Evolutionary conservation across 2,888 invertebrate genomes (phyloP).

Genomic region (Nyleta sp.): DNA sequence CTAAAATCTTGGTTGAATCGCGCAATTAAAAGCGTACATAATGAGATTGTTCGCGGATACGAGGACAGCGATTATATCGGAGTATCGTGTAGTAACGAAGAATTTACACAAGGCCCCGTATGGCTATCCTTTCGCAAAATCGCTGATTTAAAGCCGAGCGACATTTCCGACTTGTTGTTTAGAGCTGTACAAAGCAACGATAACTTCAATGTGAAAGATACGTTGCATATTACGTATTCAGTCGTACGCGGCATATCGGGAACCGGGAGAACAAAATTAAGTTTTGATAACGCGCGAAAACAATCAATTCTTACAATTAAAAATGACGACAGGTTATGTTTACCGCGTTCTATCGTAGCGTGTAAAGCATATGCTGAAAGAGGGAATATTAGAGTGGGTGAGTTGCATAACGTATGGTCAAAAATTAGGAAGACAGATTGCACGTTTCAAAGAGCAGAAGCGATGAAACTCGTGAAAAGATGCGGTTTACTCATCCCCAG

Average conservation of each 20-base stretch:
- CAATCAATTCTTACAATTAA: neutral
- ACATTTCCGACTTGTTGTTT: neutral
- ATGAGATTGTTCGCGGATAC: neutral
- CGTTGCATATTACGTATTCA: neutral
- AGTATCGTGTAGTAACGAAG: neutral
- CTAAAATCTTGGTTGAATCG: neutral
- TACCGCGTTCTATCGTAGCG: neutral
- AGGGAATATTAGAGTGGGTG: neutral
- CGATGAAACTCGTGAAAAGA: neutral
- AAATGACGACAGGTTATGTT: constrained; percentile 6
- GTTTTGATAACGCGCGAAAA: constrained; percentile 2
- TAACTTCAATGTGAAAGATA: neutral
- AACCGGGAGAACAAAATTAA: neutral
- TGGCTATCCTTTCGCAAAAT: too few relatives aligned
- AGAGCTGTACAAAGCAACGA: neutral
- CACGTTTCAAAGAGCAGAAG: neutral
- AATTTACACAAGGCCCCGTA: too few relatives aligned
- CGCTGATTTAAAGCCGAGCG: too few relatives aligned
- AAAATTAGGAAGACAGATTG: neutral
- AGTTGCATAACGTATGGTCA: neutral
- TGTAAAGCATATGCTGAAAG: neutral
- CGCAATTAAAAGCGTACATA: neutral
- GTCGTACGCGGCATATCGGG: neutral
- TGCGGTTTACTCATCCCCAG: neutral
- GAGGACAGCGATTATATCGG: neutral